phyloP scores from a whole-genome alignment of 2,113 vertebrate genomes.

The Plecotus auritus region DNA sequence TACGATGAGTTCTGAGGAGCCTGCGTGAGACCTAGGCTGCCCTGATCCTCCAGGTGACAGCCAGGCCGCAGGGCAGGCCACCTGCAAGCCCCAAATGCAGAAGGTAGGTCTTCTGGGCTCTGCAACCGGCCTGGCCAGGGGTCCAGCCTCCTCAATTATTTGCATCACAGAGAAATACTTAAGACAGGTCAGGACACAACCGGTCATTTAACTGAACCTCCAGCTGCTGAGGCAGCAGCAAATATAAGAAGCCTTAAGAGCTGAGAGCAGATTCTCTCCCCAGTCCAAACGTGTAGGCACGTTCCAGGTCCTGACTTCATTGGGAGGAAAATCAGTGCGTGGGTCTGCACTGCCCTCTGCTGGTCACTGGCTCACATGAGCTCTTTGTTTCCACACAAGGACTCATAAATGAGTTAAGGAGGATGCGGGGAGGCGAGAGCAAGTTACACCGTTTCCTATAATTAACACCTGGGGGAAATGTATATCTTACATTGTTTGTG shows the following conservation, averaged over 20 bases:
- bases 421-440: background rate
- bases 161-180: background rate
- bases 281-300: no score
- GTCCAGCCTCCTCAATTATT: background rate
- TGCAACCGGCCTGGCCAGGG: no score
- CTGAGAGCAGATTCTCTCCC: background rate
- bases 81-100: background rate
- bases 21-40: background rate
- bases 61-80: background rate
- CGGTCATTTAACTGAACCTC: background rate
- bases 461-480: slow-evolving; percentile 8
- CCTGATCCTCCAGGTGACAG: background rate
- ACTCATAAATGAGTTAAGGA: slow-evolving; percentile 24
- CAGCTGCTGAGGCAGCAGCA: background rate
- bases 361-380: background rate
- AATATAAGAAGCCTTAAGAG: background rate
- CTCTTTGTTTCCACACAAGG: slow-evolving; percentile 27
- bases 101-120: background rate
- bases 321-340: rapidly evolving
- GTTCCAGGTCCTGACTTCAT: background rate
- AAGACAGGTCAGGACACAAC: background rate
- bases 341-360: slow-evolving; percentile 50
- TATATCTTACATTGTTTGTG: background rate
- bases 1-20: background rate
- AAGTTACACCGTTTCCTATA: slow-evolving; percentile 46